A percentile compares a stretch with the other conserved stretches of the same genome.
Conservation (phyloP, 2,888 invertebrate genomes). For the Orthonychiurus folsomi region DNA sequence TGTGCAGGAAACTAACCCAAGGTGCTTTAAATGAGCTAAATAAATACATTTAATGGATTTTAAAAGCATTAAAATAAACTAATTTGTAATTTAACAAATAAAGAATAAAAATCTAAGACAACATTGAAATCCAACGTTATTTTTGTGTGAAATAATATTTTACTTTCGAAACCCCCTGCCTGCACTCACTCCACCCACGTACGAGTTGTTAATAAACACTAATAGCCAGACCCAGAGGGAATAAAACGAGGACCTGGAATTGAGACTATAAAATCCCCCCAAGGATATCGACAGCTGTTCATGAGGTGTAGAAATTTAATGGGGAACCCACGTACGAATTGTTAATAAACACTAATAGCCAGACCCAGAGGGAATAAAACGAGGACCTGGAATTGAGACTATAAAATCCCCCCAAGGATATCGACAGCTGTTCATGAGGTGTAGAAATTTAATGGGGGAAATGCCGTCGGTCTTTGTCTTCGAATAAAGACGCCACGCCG, state of each 20-base stretch:
- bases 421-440: neutral
- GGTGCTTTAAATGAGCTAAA: no score
- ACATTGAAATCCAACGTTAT: no score
- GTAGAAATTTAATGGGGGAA: neutral
- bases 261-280: neutral
- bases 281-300: neutral
- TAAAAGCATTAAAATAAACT: no score
- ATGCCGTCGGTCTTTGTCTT: neutral
- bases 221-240: neutral
- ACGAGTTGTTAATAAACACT: neutral
- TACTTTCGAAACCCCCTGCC: no score
- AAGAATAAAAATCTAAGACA: no score
- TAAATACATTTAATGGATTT: no score
- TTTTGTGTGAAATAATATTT: no score
- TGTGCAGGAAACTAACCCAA: no score
- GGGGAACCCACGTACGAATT: no score
- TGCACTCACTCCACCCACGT: no score
- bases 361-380: conserved; percentile 1
- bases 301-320: neutral
- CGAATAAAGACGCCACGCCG: neutral
- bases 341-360: neutral
- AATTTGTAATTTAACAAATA: no score
- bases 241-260: neutral
- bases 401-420: neutral
- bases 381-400: neutral